A percentile compares a stretch with the other conserved stretches of the same genome.
These are phyloP conservation scores for Zaprionus taronus DNA, from an alignment of 1,140 invertebrate species.

Conservation along the genomic window DNA sequence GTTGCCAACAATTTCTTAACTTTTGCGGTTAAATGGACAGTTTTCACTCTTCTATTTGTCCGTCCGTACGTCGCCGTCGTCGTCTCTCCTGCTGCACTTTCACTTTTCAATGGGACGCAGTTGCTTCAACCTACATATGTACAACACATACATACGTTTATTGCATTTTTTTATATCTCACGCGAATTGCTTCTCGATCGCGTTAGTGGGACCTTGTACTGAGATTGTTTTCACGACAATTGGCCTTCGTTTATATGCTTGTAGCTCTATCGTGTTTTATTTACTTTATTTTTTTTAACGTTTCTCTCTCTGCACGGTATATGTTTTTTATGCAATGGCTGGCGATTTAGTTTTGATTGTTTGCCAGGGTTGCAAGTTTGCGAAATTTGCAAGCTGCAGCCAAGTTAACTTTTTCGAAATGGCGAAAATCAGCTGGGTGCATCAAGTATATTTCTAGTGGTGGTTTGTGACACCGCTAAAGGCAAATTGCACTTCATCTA, in stretches of 20 bases:
- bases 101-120: constrained; percentile 80
- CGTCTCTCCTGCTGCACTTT: constrained; percentile 64
- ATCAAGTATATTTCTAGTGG: neutral
- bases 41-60: constrained; percentile 43
- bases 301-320: constrained; percentile 26
- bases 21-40: constrained; percentile 31
- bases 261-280: neutral
- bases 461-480: neutral
- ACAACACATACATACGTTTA: constrained; percentile 42
- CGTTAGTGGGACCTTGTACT: neutral
- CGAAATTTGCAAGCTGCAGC: constrained; percentile 34
- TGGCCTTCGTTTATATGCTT: neutral
- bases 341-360: constrained; percentile 52
- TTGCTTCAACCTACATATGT: constrained; percentile 51
- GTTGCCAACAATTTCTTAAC: constrained; percentile 22
- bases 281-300: constrained; percentile 19
- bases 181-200: constrained; percentile 33
- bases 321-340: constrained; percentile 50
- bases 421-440: constrained; percentile 30
- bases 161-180: constrained; percentile 53
- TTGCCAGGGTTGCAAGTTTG: constrained; percentile 42
- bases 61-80: constrained; percentile 14
- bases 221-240: neutral
- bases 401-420: constrained; percentile 27
- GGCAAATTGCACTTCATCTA: neutral